These are phyloP conservation scores for Camptogramma bilineatum DNA, from an alignment of 2,888 invertebrate species.

Conservation along the genomic window DNA sequence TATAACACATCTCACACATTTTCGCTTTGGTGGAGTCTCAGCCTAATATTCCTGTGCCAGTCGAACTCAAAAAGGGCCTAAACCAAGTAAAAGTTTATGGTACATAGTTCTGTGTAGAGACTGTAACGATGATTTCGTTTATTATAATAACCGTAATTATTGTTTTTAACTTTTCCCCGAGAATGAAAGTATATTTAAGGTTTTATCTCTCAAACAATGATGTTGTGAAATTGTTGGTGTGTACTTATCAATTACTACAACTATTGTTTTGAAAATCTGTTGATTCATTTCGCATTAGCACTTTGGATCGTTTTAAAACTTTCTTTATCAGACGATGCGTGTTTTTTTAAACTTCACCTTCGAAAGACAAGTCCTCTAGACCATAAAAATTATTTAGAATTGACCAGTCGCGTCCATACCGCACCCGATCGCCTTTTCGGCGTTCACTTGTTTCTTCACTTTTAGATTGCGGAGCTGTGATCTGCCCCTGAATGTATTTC, in stretches of 20 bases:
- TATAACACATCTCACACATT: too few relatives aligned
- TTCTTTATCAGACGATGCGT: not conserved
- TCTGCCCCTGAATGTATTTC: too few relatives aligned
- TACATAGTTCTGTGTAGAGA: not conserved
- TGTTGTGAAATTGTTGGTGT: conserved; percentile 33
- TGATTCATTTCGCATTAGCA: conserved; percentile 9
- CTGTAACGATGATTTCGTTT: conserved; percentile 1
- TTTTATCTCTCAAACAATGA: conserved; percentile 41
- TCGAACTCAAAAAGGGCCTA: not conserved
- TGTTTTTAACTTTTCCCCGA: conserved; percentile 28
- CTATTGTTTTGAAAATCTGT: conserved; percentile 22
- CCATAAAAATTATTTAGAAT: too few relatives aligned
- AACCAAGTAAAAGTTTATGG: not conserved
- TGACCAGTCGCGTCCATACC: too few relatives aligned
- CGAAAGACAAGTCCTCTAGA: too few relatives aligned
- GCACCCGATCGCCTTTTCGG: too few relatives aligned
- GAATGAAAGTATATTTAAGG: conserved; percentile 39
- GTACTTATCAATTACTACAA: conserved; percentile 17
- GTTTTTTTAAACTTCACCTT: not conserved
- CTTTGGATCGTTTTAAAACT: not conserved
- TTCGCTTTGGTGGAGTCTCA: too few relatives aligned
- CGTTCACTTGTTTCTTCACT: too few relatives aligned
- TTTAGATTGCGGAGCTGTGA: too few relatives aligned
- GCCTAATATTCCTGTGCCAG: too few relatives aligned
- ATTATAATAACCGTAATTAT: conserved; percentile 14